Evolutionary conservation across 2,888 invertebrate species (phyloP).

Genomic region (Epistrophella euchroma): DNA sequence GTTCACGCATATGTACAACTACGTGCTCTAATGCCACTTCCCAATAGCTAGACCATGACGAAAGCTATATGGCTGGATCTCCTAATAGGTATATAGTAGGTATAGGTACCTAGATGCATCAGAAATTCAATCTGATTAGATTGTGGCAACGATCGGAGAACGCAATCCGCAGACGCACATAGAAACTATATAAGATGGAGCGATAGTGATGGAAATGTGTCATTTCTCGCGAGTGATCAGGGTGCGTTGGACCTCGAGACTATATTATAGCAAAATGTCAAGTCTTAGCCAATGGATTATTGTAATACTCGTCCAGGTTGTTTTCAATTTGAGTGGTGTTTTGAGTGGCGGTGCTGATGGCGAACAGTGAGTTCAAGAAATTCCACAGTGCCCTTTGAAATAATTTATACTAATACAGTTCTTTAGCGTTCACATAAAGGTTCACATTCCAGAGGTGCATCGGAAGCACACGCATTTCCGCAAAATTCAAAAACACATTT

Average conservation of each 20-base stretch:
- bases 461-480: slow-evolving; percentile 61
- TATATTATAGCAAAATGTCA: slow-evolving; percentile 40
- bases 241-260: slow-evolving; percentile 46
- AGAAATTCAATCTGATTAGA: slow-evolving; percentile 69
- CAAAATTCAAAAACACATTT: slow-evolving; percentile 63
- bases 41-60: slow-evolving; percentile 27
- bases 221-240: slow-evolving; percentile 68
- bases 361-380: slow-evolving; percentile 64
- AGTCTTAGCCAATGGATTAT: slow-evolving; percentile 67
- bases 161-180: not conserved
- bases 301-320: slow-evolving; percentile 48
- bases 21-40: slow-evolving; percentile 13
- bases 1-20: not conserved
- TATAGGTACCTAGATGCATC: slow-evolving; percentile 25
- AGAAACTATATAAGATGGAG: slow-evolving; percentile 72
- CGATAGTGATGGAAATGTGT: slow-evolving; percentile 65
- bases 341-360: slow-evolving; percentile 45
- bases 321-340: slow-evolving; percentile 38
- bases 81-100: slow-evolving; percentile 15
- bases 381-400: not conserved
- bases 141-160: slow-evolving; percentile 55
- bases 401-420: not conserved
- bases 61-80: slow-evolving; percentile 36
- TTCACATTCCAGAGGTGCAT: slow-evolving; percentile 64
- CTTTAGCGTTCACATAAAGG: slow-evolving; percentile 69